Evolutionary conservation across 2,113 vertebrate species (phyloP).

Genomic region (Balaenoptera acutorostrata): DNA sequence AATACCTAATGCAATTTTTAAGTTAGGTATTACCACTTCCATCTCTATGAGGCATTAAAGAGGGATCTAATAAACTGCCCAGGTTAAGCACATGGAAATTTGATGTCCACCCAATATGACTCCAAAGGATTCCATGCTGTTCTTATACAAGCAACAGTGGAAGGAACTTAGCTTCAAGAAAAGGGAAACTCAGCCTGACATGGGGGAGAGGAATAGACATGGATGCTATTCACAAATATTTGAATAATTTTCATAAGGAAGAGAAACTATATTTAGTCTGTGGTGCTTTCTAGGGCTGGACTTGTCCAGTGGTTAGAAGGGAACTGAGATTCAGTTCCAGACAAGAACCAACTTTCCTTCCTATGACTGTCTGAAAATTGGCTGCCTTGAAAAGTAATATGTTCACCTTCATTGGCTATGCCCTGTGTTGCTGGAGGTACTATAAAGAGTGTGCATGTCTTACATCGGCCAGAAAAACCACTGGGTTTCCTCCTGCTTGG

Average conservation of each 20-base stretch:
- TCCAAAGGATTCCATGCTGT: not conserved
- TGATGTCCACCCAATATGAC: not conserved
- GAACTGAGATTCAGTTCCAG: not conserved
- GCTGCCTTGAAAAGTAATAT: not conserved
- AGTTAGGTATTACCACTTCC: not conserved
- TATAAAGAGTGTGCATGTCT: not conserved
- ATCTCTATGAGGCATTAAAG: not conserved
- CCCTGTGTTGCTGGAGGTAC: not conserved
- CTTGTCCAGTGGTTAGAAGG: not conserved
- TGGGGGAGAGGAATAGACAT: not conserved
- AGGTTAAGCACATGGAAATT: not conserved
- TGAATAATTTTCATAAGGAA: not conserved
- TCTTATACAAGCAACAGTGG: not conserved
- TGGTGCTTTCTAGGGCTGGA: not conserved
- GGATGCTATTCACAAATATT: not conserved
- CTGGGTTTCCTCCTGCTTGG: not conserved
- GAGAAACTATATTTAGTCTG: not conserved
- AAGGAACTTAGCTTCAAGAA: not conserved
- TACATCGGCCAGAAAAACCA: not conserved
- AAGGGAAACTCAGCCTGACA: not conserved
- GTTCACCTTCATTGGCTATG: not conserved
- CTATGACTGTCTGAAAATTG: not conserved
- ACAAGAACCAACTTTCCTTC: not conserved
- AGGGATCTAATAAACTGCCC: not conserved
- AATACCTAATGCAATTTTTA: not conserved